phyloP scores from a whole-genome alignment of 1,140 invertebrate species.

The Drosophila sproati region DNA sequence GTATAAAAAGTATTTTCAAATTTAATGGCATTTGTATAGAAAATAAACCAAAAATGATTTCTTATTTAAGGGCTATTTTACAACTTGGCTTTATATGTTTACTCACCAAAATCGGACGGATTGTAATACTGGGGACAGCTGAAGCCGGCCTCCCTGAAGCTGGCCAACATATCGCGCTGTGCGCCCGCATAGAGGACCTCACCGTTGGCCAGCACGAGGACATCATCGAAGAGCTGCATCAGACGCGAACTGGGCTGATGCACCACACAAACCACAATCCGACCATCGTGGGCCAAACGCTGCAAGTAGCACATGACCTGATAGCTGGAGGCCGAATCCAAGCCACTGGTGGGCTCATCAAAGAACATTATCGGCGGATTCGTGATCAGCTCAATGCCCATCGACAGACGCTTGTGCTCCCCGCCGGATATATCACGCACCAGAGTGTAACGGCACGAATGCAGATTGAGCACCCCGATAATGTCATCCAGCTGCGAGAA shows the following conservation, averaged over 20 bases:
- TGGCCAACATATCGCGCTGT: slow-evolving; percentile 85
- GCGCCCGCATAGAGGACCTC: slow-evolving; percentile 87
- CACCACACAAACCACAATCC: slow-evolving; percentile 93
- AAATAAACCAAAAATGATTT: no score
- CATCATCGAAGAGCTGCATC: slow-evolving; percentile 89
- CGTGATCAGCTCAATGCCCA: slow-evolving; percentile 93
- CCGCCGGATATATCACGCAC: slow-evolving; percentile 91
- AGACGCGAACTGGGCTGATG: slow-evolving; percentile 95
- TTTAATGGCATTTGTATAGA: not conserved
- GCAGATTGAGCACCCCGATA: slow-evolving; percentile 86
- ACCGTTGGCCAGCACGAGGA: slow-evolving; percentile 87
- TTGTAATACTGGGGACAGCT: slow-evolving; percentile 89
- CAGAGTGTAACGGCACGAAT: slow-evolving; percentile 88
- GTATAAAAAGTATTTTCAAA: not conserved
- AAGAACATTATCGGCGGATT: slow-evolving; percentile 90
- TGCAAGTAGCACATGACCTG: slow-evolving; percentile 89
- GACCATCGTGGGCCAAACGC: slow-evolving; percentile 89
- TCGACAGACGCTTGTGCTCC: slow-evolving; percentile 93
- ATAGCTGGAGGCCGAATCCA: slow-evolving; percentile 91
- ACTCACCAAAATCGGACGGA: slow-evolving; percentile 87
- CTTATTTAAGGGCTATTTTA: no score
- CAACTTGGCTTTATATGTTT: not conserved
- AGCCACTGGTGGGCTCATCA: slow-evolving; percentile 91
- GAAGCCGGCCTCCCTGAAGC: slow-evolving; percentile 86
- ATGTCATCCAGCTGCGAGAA: slow-evolving; percentile 86